Evolutionary conservation across 2,797 vertebrate species (phyloP).

Genomic region (Phoebastria nigripes): DNA sequence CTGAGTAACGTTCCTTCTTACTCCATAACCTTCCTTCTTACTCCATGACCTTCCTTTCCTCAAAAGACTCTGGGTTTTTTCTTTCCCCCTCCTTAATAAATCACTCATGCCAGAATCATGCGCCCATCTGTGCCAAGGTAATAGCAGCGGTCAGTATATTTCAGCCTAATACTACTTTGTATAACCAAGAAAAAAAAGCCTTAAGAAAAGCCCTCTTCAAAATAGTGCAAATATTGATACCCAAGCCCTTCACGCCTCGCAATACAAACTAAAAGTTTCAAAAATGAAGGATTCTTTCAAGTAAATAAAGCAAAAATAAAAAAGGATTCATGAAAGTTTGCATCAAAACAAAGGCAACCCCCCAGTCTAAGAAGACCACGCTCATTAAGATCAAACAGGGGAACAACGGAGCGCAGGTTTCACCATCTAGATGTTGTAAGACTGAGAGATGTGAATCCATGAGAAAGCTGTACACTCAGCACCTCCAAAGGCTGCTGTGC

Average conservation of each 20-base stretch:
- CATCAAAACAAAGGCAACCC: not conserved
- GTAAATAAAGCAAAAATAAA: not conserved
- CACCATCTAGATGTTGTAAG: fast-evolving
- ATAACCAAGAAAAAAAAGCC: not conserved
- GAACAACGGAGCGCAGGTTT: fast-evolving
- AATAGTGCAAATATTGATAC: not conserved
- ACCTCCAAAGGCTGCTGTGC: not conserved
- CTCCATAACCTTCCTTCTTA: not conserved
- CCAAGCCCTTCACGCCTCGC: not conserved
- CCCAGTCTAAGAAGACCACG: fast-evolving
- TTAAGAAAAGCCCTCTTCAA: not conserved
- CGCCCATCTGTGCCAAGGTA: not conserved
- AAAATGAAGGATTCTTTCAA: not conserved
- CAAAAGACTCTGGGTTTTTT: not conserved
- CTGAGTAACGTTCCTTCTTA: not conserved
- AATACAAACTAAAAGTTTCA: not conserved
- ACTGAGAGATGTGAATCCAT: not conserved
- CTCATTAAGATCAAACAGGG: not conserved
- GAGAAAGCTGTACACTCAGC: not conserved
- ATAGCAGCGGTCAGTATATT: not conserved
- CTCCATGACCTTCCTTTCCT: not conserved
- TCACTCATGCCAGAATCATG: not conserved
- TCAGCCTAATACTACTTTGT: not conserved
- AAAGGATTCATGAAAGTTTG: not conserved
- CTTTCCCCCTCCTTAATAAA: not conserved